These are phyloP conservation scores for Bubo scandiacus DNA, from an alignment of 2,113 vertebrate species.

Conservation along the genomic window DNA sequence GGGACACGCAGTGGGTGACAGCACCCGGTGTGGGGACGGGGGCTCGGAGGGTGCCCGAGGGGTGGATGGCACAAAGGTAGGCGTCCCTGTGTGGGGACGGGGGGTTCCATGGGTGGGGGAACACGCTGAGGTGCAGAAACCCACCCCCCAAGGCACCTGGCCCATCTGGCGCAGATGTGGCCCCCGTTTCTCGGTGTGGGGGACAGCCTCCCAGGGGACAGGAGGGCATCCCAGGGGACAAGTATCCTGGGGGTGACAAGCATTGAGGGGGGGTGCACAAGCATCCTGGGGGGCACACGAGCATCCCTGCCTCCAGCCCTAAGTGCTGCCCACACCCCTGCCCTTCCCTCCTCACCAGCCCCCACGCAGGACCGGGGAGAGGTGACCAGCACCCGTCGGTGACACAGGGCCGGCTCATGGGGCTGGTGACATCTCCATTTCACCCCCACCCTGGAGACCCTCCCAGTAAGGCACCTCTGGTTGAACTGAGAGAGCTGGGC, in stretches of 20 bases:
- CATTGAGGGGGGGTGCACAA: accelerated
- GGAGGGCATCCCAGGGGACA: background rate
- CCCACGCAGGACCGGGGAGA: accelerated
- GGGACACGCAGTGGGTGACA: background rate
- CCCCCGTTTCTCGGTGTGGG: accelerated
- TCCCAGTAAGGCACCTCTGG: background rate
- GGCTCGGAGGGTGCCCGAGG: background rate
- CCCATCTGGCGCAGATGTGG: background rate
- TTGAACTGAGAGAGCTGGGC: background rate
- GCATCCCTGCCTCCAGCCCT: background rate
- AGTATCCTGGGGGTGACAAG: background rate
- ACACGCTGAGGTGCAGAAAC: background rate
- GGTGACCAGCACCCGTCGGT: background rate
- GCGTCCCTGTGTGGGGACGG: no score
- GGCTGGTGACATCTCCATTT: background rate
- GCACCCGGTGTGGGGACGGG: accelerated
- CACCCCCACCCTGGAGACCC: background rate
- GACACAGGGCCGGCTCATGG: no score
- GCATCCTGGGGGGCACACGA: accelerated
- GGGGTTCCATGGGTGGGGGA: background rate
- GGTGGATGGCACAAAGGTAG: background rate
- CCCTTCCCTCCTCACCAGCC: background rate
- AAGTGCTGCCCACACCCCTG: background rate
- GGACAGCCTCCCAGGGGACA: no score
- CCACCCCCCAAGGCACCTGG: background rate